Conservation (phyloP, 2,113 vertebrate species). For the Lonchura striata region DNA sequence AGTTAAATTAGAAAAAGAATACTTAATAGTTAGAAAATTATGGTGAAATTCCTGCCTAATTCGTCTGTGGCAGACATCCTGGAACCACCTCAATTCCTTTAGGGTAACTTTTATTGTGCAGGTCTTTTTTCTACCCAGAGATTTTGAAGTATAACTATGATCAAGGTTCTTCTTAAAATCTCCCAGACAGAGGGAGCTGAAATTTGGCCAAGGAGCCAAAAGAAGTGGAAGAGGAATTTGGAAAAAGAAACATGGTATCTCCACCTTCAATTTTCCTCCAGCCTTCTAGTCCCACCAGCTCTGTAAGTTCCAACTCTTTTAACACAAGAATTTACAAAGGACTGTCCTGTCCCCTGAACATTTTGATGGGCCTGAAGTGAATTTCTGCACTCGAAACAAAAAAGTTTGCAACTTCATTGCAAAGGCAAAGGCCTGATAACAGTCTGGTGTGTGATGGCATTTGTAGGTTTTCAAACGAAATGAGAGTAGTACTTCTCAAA, state of each 20-base stretch:
- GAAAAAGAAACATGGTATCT: neutral
- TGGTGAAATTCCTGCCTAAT: neutral
- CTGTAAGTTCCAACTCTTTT: neutral
- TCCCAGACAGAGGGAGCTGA: neutral
- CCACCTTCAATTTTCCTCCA: neutral
- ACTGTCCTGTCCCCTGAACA: neutral
- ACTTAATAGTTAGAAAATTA: neutral
- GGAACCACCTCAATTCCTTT: neutral
- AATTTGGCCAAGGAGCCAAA: neutral
- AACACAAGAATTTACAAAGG: neutral
- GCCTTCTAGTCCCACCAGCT: neutral
- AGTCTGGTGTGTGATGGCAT: neutral
- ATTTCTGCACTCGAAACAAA: neutral
- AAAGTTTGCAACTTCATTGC: neutral
- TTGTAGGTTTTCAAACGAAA: neutral
- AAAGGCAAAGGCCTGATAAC: neutral
- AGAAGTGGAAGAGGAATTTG: neutral
- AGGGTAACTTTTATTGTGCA: neutral
- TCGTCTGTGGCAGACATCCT: neutral
- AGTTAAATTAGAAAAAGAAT: neutral
- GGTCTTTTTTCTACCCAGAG: neutral
- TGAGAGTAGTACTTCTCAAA: neutral
- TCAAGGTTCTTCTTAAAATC: neutral
- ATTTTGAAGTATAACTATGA: neutral
- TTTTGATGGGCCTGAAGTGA: neutral